Conservation (phyloP, 2,888 invertebrate genomes). For the Pyrochroa serraticornis region DNA sequence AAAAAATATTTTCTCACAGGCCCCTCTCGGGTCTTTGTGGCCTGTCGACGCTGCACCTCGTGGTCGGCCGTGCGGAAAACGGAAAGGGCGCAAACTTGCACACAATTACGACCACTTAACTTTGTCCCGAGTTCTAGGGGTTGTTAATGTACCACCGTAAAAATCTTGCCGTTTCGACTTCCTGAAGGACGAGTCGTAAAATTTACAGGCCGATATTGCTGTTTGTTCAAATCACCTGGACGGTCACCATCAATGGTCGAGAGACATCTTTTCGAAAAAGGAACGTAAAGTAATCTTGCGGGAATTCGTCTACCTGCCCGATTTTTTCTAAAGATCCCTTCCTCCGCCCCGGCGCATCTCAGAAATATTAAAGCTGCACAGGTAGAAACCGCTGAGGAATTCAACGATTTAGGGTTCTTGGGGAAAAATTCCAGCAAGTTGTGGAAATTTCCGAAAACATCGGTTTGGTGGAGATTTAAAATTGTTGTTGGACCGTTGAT, state of each 20-base stretch:
- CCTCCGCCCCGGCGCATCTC: not conserved
- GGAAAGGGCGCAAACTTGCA: conserved; percentile 36
- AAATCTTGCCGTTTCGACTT: too few species aligned
- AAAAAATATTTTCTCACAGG: conserved; percentile 18
- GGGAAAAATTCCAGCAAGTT: not conserved
- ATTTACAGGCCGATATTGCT: too few species aligned
- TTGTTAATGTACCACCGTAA: conserved; percentile 13
- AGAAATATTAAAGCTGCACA: conserved; percentile 1
- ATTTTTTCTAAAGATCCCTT: conserved; percentile 19
- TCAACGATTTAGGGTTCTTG: not conserved
- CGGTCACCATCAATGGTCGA: too few species aligned
- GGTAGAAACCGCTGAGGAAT: conserved; percentile 3
- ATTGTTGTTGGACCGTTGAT: too few species aligned
- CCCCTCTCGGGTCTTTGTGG: conserved; percentile 6
- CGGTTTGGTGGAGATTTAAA: too few species aligned
- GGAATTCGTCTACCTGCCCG: conserved; percentile 21
- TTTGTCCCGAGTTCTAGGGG: conserved; percentile 33
- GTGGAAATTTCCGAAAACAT: too few species aligned
- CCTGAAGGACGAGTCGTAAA: too few species aligned
- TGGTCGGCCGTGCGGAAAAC: conserved; percentile 32
- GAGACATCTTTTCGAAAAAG: not conserved
- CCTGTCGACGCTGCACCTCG: conserved; percentile 14
- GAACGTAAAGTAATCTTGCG: conserved; percentile 17
- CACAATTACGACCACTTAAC: conserved; percentile 45
- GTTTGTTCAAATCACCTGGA: too few species aligned